phyloP scores from a whole-genome alignment of 2,113 vertebrate species.

The Stegostoma tigrinum region DNA sequence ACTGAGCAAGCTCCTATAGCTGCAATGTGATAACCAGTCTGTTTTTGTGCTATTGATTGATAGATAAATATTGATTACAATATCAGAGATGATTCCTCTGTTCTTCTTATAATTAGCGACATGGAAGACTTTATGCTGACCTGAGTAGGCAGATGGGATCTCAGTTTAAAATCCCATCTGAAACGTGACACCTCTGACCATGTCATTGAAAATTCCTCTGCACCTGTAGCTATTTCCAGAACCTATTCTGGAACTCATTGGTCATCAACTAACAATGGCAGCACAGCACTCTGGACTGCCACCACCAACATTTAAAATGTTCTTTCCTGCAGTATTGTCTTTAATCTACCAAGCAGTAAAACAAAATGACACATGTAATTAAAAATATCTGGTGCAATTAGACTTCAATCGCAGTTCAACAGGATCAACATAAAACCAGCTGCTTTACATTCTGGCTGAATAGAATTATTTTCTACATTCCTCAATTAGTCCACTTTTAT shows the following conservation, averaged over 20 bases:
- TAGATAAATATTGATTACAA: not conserved
- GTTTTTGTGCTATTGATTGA: not conserved
- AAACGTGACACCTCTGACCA: not conserved
- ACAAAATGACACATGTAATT: not conserved
- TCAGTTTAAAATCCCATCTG: not conserved
- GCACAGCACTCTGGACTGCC: not conserved
- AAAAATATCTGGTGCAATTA: not conserved
- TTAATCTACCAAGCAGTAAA: not conserved
- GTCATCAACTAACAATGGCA: not conserved
- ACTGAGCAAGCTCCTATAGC: too few relatives aligned
- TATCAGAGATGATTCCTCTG: not conserved
- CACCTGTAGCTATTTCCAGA: not conserved
- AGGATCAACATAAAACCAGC: not conserved
- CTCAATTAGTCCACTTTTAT: constrained; percentile 15
- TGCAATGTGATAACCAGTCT: not conserved
- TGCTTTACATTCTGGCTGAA: not conserved
- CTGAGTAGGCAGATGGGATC: not conserved
- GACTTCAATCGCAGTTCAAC: not conserved
- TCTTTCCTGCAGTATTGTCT: not conserved
- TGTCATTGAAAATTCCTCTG: not conserved
- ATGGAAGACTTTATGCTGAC: not conserved
- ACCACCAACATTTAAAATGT: not conserved
- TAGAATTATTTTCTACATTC: not conserved
- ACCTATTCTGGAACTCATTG: not conserved
- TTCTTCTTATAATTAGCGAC: not conserved